phyloP scores from a whole-genome alignment of 2,113 vertebrate species.

The Platycercus adscitus region DNA sequence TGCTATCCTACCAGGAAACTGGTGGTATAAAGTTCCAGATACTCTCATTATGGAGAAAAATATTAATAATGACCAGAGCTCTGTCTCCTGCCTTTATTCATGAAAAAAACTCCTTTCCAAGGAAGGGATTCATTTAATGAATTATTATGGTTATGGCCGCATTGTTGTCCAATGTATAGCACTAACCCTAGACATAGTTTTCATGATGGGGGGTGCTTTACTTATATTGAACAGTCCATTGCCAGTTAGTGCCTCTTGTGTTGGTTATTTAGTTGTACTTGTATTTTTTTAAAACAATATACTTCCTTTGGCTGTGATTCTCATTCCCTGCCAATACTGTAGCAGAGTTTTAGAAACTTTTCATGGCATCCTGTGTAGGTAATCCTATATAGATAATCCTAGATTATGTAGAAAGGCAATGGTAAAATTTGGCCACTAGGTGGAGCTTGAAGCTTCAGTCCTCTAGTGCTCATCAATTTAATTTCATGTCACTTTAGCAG shows the following conservation, averaged over 20 bases:
- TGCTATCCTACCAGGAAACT: neutral
- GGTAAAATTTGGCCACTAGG: conserved; percentile 33
- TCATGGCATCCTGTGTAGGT: neutral
- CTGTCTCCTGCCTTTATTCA: neutral
- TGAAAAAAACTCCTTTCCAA: neutral
- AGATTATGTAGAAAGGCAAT: neutral
- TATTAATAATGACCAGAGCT: neutral
- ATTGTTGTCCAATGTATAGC: neutral
- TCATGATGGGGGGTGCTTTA: accelerated
- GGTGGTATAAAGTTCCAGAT: neutral
- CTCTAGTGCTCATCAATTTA: neutral
- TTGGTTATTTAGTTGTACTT: neutral
- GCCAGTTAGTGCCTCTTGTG: neutral
- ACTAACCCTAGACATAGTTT: neutral
- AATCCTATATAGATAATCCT: neutral
- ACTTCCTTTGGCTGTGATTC: neutral
- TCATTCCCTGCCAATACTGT: neutral
- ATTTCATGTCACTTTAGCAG: conserved; percentile 24
- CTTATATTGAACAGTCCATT: neutral
- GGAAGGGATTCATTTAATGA: accelerated
- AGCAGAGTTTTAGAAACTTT: neutral
- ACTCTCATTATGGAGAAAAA: neutral
- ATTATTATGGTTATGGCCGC: neutral
- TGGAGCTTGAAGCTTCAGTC: conserved; percentile 36
- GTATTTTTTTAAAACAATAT: neutral